Evolutionary conservation across 2,797 vertebrate species (phyloP).

Genomic region (Gambusia yucatana): DNA sequence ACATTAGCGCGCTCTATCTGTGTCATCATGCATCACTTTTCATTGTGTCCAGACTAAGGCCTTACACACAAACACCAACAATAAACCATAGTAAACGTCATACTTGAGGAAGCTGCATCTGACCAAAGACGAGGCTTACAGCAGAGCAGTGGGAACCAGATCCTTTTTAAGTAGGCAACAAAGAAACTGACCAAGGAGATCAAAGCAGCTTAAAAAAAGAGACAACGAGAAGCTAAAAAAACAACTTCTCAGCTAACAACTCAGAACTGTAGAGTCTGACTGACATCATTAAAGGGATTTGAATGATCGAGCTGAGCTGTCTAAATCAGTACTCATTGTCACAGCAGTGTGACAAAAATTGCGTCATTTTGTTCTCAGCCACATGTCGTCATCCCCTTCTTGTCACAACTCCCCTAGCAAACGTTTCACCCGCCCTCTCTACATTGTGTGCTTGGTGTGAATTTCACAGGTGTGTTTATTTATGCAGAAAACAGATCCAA

Average conservation of each 20-base stretch:
- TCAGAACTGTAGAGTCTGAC: background rate
- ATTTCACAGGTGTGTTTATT: no score
- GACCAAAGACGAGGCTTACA: background rate
- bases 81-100: background rate
- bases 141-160: background rate
- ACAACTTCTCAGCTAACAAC: background rate
- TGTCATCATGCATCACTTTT: background rate
- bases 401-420: no score
- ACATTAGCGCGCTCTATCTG: background rate
- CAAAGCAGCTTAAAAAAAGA: background rate
- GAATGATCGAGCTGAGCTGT: no score
- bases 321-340: no score
- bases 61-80: background rate
- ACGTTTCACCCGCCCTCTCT: no score
- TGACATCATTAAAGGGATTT: background rate
- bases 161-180: background rate
- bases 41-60: background rate
- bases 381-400: no score
- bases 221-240: background rate
- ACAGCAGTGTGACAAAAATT: no score
- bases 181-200: background rate
- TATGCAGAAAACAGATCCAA: no score
- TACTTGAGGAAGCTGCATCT: background rate
- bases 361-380: no score
- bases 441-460: no score